phyloP scores from a whole-genome alignment of 2,797 vertebrate genomes.

The Acipenser ruthenus region DNA sequence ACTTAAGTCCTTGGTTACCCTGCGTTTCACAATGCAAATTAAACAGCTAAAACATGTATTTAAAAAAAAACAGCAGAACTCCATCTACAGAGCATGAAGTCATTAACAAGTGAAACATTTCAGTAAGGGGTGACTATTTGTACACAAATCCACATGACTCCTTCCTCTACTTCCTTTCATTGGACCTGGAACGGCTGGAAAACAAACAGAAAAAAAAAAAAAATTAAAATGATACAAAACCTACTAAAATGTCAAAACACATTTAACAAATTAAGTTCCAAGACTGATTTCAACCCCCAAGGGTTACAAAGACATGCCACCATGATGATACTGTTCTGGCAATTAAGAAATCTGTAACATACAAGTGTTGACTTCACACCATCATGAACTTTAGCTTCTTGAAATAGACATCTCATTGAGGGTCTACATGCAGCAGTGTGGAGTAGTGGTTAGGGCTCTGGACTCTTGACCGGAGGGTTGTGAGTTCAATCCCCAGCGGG shows the following conservation, averaged over 20 bases:
- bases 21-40: conserved; percentile 42
- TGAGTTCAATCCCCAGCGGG: no score
- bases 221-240: not conserved
- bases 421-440: no score
- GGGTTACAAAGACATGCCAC: not conserved
- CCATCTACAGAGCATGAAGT: conserved; percentile 12
- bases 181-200: conserved; percentile 82
- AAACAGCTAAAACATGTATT: conserved; percentile 60
- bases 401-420: no score
- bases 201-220: not conserved
- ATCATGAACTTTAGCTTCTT: no score
- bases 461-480: no score
- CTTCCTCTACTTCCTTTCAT: conserved; percentile 77
- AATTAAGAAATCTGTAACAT: not conserved
- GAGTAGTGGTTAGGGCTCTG: no score
- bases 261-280: not conserved
- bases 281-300: not conserved
- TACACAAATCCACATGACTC: no score
- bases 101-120: no score
- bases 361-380: not conserved
- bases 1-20: not conserved
- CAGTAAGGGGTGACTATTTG: no score
- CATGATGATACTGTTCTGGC: not conserved
- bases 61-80: conserved; percentile 22
- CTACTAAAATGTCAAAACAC: not conserved